Evolutionary conservation across 1,140 invertebrate genomes (phyloP), one percentile per base, ranked within the genome.

Genomic region (Argopecten irradians): DNA sequence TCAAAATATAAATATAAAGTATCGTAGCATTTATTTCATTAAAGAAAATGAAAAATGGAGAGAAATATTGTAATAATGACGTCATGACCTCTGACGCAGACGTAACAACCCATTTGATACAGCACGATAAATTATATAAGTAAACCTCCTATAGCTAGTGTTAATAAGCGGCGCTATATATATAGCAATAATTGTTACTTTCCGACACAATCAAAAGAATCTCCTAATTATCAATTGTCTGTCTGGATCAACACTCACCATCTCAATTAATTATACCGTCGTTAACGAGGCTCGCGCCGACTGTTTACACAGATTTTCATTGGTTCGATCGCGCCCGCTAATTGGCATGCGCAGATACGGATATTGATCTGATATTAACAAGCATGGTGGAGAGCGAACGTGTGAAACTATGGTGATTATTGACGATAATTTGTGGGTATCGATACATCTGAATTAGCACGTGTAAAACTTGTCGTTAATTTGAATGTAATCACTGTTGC

Each of bases 401-500:
- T 71, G 55, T 71, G 55, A 71, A 28, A 71, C 55, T 71, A 71
- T 8, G 55, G 55, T 71, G 55, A 71, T 71, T 71, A 71, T 28
- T 71, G 55, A 5, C 2, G 55, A 71, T 71, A 71, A 71, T 28
- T 71, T 71, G 55, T 71, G 55, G 28, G 22, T 71, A 71, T 71
- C 55, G 55, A 71, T 28, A 71, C 55, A 71, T 71, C n/a, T 71
- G 55, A 71, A 71, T 71, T 71, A 71, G 11, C 55, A 71, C 55
- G 55, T 71, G n/a, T 71, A n/a, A 71, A 28, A 71, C 55, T 5
- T n/a, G 55, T 71, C n/a, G 55, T 71, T 71, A 28, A 71, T 71
- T 5, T 71, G 55, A 71, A 28, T 71, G 55, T 22, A 46, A 71
- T 71, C 8, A 71, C 55, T 16, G 36, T 39, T 22, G 19, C 22